phyloP scores from a whole-genome alignment of 2,888 invertebrate genomes.

The Stratiomys singularior region DNA sequence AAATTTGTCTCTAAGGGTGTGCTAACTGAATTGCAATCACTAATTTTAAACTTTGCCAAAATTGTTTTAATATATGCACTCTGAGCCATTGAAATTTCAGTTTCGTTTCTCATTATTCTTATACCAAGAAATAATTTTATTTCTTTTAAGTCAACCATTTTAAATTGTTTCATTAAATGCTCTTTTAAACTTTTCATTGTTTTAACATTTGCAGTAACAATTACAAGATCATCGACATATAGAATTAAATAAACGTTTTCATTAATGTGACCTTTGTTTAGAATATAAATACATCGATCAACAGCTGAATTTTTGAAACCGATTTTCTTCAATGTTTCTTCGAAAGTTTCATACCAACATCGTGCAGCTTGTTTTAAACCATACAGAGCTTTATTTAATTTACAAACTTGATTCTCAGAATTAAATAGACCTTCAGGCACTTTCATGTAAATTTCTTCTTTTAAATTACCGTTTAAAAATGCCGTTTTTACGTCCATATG shows the following conservation, averaged over 20 bases:
- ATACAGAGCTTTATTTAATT: constrained; percentile 54
- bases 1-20: constrained; percentile 55
- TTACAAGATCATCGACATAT: constrained; percentile 54
- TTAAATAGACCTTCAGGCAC: constrained; percentile 49
- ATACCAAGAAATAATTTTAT: constrained; percentile 51
- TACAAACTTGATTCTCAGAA: constrained; percentile 46
- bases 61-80: constrained; percentile 53
- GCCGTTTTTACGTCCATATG: constrained; percentile 53
- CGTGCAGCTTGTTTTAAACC: constrained; percentile 55
- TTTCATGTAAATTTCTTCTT: constrained; percentile 53
- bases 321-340: constrained; percentile 19
- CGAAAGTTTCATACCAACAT: constrained; percentile 50
- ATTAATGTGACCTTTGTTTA: constrained; percentile 52
- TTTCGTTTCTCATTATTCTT: constrained; percentile 48
- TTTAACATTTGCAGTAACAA: constrained; percentile 52
- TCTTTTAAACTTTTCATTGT: constrained; percentile 52
- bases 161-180: constrained; percentile 52
- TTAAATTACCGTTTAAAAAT: constrained; percentile 52
- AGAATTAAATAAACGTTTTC: constrained; percentile 54
- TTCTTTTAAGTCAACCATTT: constrained; percentile 51
- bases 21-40: constrained; percentile 53
- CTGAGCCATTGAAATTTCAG: constrained; percentile 49
- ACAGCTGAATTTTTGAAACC: constrained; percentile 49
- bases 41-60: constrained; percentile 55
- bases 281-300: constrained; percentile 53